phyloP scores from a whole-genome alignment of 2,888 invertebrate species.

The Drosophila conformis region DNA sequence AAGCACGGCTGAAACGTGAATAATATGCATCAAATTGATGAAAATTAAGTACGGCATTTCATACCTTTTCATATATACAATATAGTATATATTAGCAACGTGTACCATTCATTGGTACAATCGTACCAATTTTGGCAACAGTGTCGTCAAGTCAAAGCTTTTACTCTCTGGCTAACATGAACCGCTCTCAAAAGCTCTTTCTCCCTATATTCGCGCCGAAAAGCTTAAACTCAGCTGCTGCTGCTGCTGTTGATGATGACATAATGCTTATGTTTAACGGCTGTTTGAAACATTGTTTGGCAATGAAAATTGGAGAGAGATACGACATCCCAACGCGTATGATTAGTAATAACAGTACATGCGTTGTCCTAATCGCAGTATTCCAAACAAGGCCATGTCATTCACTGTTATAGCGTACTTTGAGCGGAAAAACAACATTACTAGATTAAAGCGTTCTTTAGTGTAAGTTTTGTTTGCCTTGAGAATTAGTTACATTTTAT shows the following conservation, averaged over 20 bases:
- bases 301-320: constrained; percentile 46
- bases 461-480: constrained; percentile 65
- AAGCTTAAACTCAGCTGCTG: constrained; percentile 48
- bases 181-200: constrained; percentile 28
- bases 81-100: neutral
- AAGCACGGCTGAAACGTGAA: neutral
- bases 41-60: neutral
- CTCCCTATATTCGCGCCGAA: constrained; percentile 2
- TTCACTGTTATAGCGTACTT: constrained; percentile 11
- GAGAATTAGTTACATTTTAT: constrained; percentile 81
- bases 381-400: constrained; percentile 40
- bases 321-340: constrained; percentile 4
- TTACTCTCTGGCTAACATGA: constrained; percentile 6
- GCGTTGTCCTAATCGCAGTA: constrained; percentile 56
- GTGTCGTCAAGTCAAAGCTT: neutral
- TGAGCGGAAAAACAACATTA: constrained; percentile 9
- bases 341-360: constrained; percentile 38
- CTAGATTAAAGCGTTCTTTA: constrained; percentile 20
- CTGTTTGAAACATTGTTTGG: constrained; percentile 44
- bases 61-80: neutral
- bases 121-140: neutral
- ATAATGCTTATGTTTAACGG: constrained; percentile 53
- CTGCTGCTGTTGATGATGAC: constrained; percentile 46
- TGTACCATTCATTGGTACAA: neutral
- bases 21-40: neutral